Conservation (phyloP, 2,113 vertebrate species). For the Caranx melampygus region DNA sequence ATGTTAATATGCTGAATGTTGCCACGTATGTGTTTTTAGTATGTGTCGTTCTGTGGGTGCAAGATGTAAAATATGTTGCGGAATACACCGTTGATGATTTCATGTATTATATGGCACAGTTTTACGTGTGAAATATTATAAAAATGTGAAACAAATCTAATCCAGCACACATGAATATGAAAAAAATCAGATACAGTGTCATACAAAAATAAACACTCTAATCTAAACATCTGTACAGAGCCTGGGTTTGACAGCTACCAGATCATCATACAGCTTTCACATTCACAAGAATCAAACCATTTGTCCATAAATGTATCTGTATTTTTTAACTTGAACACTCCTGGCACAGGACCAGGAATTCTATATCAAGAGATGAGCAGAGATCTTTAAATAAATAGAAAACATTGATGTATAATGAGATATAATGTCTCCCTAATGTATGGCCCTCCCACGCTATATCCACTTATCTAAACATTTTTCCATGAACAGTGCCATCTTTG, state of each 20-base stretch:
- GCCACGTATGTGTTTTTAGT: neutral
- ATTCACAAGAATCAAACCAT: neutral
- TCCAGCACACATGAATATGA: neutral
- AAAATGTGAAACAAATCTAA: neutral
- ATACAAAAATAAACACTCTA: neutral
- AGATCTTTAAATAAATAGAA: slow-evolving; percentile 7
- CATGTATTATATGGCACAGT: slow-evolving; percentile 1
- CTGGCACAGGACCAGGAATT: slow-evolving; percentile 20
- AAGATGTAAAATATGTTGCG: slow-evolving; percentile 10
- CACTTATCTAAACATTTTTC: slow-evolving; percentile 32
- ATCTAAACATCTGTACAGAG: neutral
- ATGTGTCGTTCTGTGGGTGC: slow-evolving; percentile 10
- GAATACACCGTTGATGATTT: slow-evolving; percentile 5
- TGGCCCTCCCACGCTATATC: slow-evolving; percentile 1
- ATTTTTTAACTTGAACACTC: slow-evolving; percentile 5
- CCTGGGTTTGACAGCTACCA: neutral
- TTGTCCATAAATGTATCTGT: neutral
- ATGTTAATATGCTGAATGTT: slow-evolving; percentile 20
- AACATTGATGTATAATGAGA: neutral
- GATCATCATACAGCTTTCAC: neutral
- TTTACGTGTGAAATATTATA: slow-evolving; percentile 1
- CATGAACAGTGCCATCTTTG: slow-evolving; percentile 32
- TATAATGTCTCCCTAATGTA: slow-evolving; percentile 36
- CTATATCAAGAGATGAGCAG: slow-evolving; percentile 1
- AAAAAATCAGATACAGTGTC: neutral